Evolutionary conservation across 1,140 invertebrate genomes (phyloP).

Genomic region (Thaumetopoea pityocampa): DNA sequence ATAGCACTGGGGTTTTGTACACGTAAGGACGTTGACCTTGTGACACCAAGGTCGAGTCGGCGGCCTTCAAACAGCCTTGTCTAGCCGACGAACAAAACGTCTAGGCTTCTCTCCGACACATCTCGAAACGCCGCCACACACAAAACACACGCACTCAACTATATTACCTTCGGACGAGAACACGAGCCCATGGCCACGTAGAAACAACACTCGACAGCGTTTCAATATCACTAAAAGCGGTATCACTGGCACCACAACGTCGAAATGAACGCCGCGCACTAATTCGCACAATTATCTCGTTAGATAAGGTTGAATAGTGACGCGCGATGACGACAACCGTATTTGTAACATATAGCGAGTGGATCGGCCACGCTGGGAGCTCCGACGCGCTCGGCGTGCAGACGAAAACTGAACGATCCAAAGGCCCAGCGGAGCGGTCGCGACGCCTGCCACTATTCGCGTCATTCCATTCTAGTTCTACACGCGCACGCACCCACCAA

Average conservation of each 20-base stretch:
- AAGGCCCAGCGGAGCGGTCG: conserved; percentile 19
- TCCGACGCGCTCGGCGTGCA: conserved; percentile 53
- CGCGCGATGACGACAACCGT: conserved; percentile 30
- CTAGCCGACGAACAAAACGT: conserved; percentile 52
- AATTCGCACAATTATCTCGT: conserved; percentile 58
- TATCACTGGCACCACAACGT: conserved; percentile 42
- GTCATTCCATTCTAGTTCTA: conserved; percentile 47
- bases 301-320: conserved; percentile 59
- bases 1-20: conserved; percentile 53
- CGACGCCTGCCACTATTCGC: conserved; percentile 54
- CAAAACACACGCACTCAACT: conserved; percentile 39
- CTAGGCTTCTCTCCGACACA: conserved; percentile 39
- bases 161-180: conserved; percentile 63
- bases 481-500: conserved; percentile 64
- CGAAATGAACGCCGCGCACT: conserved; percentile 34
- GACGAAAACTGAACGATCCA: conserved; percentile 54
- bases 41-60: conserved; percentile 65
- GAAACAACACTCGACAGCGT: conserved; percentile 40
- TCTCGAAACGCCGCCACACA: conserved; percentile 41
- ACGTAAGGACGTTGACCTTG: conserved; percentile 64
- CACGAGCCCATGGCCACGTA: conserved; percentile 62
- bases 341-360: conserved; percentile 19
- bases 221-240: conserved; percentile 37
- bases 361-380: conserved; percentile 57
- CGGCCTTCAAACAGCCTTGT: conserved; percentile 71